phyloP scores from a whole-genome alignment of 2,888 invertebrate species.

The Amphimallon solstitiale region DNA sequence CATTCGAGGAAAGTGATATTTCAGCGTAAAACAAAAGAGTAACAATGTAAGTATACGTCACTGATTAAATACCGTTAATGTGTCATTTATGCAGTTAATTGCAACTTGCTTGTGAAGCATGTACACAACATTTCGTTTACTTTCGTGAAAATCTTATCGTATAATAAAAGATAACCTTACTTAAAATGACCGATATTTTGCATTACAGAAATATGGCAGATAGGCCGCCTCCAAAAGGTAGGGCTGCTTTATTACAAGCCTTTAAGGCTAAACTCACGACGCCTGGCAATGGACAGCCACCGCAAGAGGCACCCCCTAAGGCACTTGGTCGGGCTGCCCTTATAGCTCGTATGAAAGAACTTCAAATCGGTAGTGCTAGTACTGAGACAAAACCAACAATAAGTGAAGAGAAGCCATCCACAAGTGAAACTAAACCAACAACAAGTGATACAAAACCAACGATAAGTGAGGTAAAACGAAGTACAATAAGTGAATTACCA shows the following conservation, averaged over 20 bases:
- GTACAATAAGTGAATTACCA: not conserved
- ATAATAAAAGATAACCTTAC: not conserved
- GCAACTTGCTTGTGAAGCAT: too few species aligned
- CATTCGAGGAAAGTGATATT: too few species aligned
- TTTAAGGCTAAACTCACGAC: conserved; percentile 45
- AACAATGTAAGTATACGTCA: too few species aligned
- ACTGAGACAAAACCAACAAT: not conserved
- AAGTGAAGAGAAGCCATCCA: too few species aligned
- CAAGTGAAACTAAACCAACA: too few species aligned
- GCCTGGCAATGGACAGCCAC: conserved; percentile 39
- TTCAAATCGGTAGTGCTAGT: conserved; percentile 44
- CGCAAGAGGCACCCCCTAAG: conserved; percentile 49
- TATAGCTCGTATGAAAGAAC: conserved; percentile 50
- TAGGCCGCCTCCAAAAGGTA: conserved; percentile 47
- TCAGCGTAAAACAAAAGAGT: too few species aligned
- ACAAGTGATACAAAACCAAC: too few species aligned
- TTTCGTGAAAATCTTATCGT: too few species aligned
- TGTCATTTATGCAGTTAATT: too few species aligned
- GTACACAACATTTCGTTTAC: too few species aligned
- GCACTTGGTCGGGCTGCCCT: conserved; percentile 58
- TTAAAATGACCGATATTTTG: not conserved
- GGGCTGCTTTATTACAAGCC: conserved; percentile 51
- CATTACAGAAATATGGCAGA: conserved; percentile 27
- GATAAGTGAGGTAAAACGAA: not conserved
- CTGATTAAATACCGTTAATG: too few species aligned